phyloP scores from a whole-genome alignment of 2,797 vertebrate genomes.

The Pipistrellus pygmaeus region DNA sequence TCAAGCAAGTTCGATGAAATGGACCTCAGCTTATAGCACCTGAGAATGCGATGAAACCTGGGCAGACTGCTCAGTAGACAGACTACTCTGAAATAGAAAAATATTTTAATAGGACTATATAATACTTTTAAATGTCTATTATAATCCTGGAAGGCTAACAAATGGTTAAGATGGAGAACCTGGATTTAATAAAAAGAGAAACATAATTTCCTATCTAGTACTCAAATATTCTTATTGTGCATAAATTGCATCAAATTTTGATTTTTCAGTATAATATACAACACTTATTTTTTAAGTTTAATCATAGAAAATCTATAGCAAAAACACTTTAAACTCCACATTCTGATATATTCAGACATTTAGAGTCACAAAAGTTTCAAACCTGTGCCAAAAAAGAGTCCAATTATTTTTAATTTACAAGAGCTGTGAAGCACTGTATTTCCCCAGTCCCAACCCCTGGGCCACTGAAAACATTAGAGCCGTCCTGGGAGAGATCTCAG shows the following conservation, averaged over 20 bases:
- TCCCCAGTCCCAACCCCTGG: too few relatives aligned
- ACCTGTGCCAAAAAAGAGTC: not conserved
- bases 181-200: constrained; percentile 42
- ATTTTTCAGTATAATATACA: constrained; percentile 5
- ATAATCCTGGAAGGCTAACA: not conserved
- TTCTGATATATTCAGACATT: constrained; percentile 46
- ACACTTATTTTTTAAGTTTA: not conserved
- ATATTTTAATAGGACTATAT: not conserved
- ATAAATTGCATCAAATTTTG: constrained; percentile 32
- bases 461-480: not conserved
- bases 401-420: not conserved
- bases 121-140: constrained; percentile 26
- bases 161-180: not conserved
- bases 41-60: not conserved
- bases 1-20: not conserved
- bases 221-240: constrained; percentile 5
- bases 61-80: not conserved
- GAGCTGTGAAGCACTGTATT: not conserved
- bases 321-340: constrained; percentile 47
- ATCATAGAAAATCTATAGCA: constrained; percentile 22
- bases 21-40: not conserved
- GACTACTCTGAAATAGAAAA: not conserved
- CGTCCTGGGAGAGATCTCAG: not conserved
- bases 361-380: constrained; percentile 58
- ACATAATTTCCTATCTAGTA: constrained; percentile 27